A percentile compares a stretch with the other conserved stretches of the same genome.
phyloP scores from a whole-genome alignment of 2,888 invertebrate genomes.

The Drosophila acutilabella region DNA sequence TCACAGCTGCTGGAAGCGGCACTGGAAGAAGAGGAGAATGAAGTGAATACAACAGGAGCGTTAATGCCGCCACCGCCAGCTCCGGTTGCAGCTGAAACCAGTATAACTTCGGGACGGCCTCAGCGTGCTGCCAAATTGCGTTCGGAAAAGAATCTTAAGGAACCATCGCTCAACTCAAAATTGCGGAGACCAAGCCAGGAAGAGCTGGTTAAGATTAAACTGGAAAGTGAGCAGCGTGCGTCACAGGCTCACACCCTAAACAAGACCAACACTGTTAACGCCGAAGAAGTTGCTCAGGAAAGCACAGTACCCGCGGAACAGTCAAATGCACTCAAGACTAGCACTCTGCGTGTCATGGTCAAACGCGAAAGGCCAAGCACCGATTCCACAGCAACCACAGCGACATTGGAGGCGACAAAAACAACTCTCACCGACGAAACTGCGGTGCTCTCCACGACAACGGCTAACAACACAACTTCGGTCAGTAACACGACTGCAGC shows the following conservation, averaged over 20 bases:
- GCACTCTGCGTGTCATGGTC: constrained; percentile 63
- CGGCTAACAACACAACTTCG: constrained; percentile 31
- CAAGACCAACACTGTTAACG: neutral
- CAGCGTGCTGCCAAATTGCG: constrained; percentile 82
- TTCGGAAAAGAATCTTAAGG: constrained; percentile 78
- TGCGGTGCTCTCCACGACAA: constrained; percentile 49
- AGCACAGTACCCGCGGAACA: neutral
- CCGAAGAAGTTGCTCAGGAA: neutral
- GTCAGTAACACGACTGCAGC: constrained; percentile 30
- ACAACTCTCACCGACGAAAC: constrained; percentile 41
- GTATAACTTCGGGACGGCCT: constrained; percentile 73
- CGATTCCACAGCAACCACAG: constrained; percentile 18
- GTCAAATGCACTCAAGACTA: neutral
- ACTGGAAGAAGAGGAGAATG: constrained; percentile 29
- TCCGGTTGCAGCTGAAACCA: constrained; percentile 56
- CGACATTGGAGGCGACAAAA: constrained; percentile 46
- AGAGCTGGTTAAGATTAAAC: constrained; percentile 66
- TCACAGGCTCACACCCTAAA: constrained; percentile 61
- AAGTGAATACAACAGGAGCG: constrained; percentile 44
- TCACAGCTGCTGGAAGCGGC: constrained; percentile 60
- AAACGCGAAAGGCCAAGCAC: constrained; percentile 77
- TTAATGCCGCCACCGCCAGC: constrained; percentile 76
- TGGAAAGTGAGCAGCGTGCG: constrained; percentile 77
- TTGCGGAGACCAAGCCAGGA: constrained; percentile 73
- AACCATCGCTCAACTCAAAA: constrained; percentile 69